phyloP scores from a whole-genome alignment of 2,113 vertebrate genomes.

The Takifugu bimaculatus region DNA sequence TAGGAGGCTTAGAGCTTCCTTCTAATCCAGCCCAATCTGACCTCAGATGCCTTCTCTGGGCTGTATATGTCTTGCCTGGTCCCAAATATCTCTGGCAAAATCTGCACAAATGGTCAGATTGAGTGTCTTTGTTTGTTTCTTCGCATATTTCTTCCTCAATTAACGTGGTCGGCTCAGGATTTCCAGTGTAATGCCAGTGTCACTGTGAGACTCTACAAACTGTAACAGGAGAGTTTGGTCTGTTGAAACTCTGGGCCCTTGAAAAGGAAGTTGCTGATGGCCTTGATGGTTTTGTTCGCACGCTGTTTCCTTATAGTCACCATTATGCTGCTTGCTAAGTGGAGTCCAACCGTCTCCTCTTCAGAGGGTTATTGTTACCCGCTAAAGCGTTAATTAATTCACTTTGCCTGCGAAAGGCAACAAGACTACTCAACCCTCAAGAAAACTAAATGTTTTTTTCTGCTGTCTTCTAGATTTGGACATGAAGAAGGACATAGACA shows the following conservation, averaged over 20 bases:
- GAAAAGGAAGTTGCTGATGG: constrained; percentile 5
- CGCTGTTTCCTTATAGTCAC: background rate
- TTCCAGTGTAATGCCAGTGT: background rate
- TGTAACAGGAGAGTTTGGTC: background rate
- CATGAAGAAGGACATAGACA: constrained; percentile 93
- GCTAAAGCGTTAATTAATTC: no score
- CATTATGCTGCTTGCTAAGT: background rate
- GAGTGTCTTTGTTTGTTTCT: no score
- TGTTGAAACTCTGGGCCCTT: background rate
- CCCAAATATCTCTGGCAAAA: no score
- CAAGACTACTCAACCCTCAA: no score
- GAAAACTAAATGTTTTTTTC: constrained; percentile 3
- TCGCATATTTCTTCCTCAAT: no score
- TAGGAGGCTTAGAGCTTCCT: background rate
- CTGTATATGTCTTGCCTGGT: no score
- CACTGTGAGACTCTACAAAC: background rate
- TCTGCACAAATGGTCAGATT: no score
- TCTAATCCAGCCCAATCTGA: constrained; percentile 2
- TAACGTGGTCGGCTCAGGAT: no score
- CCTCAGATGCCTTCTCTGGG: background rate
- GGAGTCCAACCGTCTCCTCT: background rate
- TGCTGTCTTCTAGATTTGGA: constrained; percentile 77
- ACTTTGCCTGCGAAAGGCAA: no score
- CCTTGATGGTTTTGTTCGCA: background rate
- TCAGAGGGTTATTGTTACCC: background rate